Evolutionary conservation across 2,888 invertebrate genomes (phyloP), one percentile per base, ranked within the genome.

Genomic region (Spodoptera exigua): DNA sequence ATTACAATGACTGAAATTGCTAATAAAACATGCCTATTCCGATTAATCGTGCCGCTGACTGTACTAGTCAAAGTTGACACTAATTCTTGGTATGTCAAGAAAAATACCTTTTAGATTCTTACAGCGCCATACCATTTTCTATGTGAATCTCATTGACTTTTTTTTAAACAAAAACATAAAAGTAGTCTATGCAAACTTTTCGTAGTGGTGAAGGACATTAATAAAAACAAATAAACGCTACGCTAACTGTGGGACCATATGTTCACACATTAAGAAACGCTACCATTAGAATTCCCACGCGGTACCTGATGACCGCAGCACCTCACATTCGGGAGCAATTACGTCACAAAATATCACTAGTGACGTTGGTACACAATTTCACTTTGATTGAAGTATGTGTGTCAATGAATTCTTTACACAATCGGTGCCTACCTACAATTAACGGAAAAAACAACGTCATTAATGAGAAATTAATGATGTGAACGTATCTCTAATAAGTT

Each of bases 261-360:
- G 32, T 39, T 41, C 11, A 63, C 43, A 59, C 44, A 60, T 61
- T 61, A 58, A 68, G 49, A 62, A 70, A 70, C 51, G 46, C 41
- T 54, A 40, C 61, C 47, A 56, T 58, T 67, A 70, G 53, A 76
- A 78, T 77, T 76, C 78, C 69, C 75, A 76, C 78, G 69, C 61
- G 44, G 44, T 57, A 60, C 54, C 55, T 51, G 55, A 64, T 60
- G 59, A 62, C 61, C 52, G 45, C 12, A 40, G 53, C 43, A 57
- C 54, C 40, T 35, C 14, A 70, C 49, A 67, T 68, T 74, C 53
- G 59, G 59, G 65, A 65, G 58, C 48, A 34, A 17, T 74, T 74
- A 77, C 65, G 67, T 67, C 70, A 66, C 37, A 41, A 46, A 5
- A 3, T 47, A 40, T 54, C 35, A 47, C 55, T 52, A 37, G 43